phyloP scores from a whole-genome alignment of 2,797 vertebrate genomes.

The Anabas testudineus region DNA sequence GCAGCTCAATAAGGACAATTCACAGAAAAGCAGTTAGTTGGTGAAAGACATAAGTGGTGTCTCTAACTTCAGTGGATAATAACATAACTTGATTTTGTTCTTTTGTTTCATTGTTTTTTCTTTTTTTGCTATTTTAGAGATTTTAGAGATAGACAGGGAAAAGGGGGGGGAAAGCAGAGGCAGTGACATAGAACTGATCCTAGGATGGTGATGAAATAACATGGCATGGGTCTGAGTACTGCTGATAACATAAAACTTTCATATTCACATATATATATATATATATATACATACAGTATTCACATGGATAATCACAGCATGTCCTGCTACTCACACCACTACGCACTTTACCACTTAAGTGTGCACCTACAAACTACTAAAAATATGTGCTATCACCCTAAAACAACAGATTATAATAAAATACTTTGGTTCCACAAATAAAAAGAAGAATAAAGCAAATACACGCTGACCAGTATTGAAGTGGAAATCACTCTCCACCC shows the following conservation, averaged over 20 bases:
- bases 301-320: too few relatives aligned
- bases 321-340: too few relatives aligned
- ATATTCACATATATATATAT: too few relatives aligned
- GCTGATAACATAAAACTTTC: too few relatives aligned
- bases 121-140: too few relatives aligned
- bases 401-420: not conserved
- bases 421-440: slow-evolving; percentile 1
- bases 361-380: not conserved
- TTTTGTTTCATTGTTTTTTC: too few relatives aligned
- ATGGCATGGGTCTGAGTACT: not conserved
- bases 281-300: too few relatives aligned
- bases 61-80: not conserved
- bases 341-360: too few relatives aligned
- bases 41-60: too few relatives aligned
- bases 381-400: not conserved
- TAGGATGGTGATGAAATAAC: not conserved
- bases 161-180: not conserved
- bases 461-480: not conserved
- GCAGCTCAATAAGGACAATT: not conserved
- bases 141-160: not conserved
- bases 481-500: slow-evolving; percentile 29
- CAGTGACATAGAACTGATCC: too few relatives aligned
- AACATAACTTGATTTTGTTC: too few relatives aligned
- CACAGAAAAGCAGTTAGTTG: not conserved
- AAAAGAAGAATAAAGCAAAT: slow-evolving; percentile 9